These are phyloP conservation scores for Gryllus bimaculatus DNA, from an alignment of 1,140 invertebrate genomes.

Conservation along the genomic window DNA sequence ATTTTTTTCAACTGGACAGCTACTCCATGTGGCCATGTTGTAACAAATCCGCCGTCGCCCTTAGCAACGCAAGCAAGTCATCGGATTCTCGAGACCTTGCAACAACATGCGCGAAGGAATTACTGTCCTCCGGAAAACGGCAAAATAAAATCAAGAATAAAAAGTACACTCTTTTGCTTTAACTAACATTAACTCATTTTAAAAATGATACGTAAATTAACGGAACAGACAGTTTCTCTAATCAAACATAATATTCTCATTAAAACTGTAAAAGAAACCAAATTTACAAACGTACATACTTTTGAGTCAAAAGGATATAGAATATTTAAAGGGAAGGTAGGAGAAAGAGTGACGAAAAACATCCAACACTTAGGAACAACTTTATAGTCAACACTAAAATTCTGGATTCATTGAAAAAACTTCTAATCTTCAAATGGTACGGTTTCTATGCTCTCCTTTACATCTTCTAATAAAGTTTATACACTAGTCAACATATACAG, in stretches of 20 bases:
- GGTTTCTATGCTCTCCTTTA: too few species aligned
- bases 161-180: background rate
- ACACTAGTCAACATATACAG: too few species aligned
- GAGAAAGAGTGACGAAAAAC: conserved; percentile 9
- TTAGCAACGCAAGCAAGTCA: background rate
- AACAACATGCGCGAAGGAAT: background rate
- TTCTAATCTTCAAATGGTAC: too few species aligned
- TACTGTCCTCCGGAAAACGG: too few species aligned
- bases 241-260: background rate
- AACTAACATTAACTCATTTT: conserved; percentile 6
- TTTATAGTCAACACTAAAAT: conserved; percentile 7
- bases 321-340: conserved; percentile 8
- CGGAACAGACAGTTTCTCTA: background rate
- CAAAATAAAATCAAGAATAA: too few species aligned
- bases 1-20: too few species aligned
- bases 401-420: background rate
- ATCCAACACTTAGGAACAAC: background rate
- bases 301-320: conserved; percentile 10
- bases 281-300: background rate
- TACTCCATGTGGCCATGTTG: background rate
- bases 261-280: conserved; percentile 5
- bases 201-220: background rate
- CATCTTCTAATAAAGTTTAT: too few species aligned
- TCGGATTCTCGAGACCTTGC: background rate
- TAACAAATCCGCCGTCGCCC: conserved; percentile 7